These are phyloP conservation scores for Oxytorus armatus DNA, from an alignment of 2,888 invertebrate genomes.

Conservation along the genomic window DNA sequence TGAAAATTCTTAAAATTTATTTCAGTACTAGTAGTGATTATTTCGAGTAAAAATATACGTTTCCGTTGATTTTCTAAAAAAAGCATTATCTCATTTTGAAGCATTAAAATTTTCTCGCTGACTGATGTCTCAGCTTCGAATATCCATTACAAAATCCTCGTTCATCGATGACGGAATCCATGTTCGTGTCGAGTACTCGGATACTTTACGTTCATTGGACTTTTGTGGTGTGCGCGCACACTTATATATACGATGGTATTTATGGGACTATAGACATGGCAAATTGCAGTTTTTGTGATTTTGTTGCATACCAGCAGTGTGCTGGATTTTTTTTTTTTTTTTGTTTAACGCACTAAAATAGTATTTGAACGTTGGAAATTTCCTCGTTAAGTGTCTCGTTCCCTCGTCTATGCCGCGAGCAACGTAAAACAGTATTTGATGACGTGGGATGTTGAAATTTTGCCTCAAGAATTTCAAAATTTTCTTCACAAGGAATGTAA, in stretches of 20 bases:
- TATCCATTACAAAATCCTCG: conserved; percentile 38
- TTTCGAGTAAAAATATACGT: too few relatives aligned
- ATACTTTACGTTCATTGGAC: conserved; percentile 25
- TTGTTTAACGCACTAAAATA: conserved; percentile 30
- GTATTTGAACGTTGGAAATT: conserved; percentile 36
- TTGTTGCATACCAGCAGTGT: conserved; percentile 41
- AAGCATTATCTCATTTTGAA: neutral
- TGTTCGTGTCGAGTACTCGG: conserved; percentile 36
- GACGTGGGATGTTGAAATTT: neutral
- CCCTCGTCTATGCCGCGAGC: neutral
- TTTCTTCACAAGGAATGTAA: neutral
- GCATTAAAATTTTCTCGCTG: neutral
- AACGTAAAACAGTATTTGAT: neutral
- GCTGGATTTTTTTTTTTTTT: conserved; percentile 42
- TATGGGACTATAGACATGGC: conserved; percentile 25
- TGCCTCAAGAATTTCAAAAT: conserved; percentile 1
- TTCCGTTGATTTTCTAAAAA: too few relatives aligned
- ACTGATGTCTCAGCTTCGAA: neutral
- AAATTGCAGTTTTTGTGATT: conserved; percentile 30
- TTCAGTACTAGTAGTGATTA: too few relatives aligned
- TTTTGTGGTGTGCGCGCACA: conserved; percentile 26
- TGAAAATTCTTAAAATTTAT: too few relatives aligned
- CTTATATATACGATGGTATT: conserved; percentile 4
- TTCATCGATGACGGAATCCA: conserved; percentile 54
- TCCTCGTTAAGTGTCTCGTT: neutral